Conservation (phyloP, 2,113 vertebrate genomes). For the Catharus minimus region DNA sequence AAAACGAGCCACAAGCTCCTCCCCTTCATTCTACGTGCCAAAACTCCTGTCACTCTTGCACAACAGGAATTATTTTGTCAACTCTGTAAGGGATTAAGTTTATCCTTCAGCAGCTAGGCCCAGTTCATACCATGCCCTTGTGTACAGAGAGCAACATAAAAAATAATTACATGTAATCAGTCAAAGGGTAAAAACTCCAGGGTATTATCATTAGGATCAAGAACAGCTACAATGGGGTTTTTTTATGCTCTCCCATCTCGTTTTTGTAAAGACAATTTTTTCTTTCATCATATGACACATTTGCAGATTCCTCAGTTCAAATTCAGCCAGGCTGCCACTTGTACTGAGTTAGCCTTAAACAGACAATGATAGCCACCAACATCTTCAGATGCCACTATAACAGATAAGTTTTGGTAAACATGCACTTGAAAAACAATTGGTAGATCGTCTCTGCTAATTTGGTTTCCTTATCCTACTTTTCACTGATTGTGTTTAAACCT, state of each 20-base stretch:
- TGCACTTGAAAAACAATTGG: not conserved
- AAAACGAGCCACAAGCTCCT: not conserved
- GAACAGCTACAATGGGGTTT: not conserved
- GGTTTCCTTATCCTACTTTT: not conserved
- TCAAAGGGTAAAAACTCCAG: not conserved
- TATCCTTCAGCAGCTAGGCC: not conserved
- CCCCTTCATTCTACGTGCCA: not conserved
- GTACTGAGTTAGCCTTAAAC: fast-evolving
- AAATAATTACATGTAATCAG: not conserved
- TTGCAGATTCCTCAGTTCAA: not conserved
- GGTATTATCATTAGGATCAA: not conserved
- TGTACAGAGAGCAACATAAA: not conserved
- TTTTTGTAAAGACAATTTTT: not conserved
- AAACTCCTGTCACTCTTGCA: slow-evolving; percentile 4
- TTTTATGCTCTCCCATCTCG: not conserved
- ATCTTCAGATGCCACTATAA: not conserved
- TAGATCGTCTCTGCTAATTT: not conserved
- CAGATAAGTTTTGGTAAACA: not conserved
- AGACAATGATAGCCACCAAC: not conserved
- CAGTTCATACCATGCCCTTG: not conserved
- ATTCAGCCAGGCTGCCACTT: not conserved
- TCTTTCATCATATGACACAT: not conserved
- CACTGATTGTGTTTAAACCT: not conserved
- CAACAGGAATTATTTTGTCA: slow-evolving; percentile 24
- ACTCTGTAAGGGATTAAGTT: not conserved